A percentile compares a stretch with the other conserved stretches of the same genome.
Evolutionary conservation across 2,888 invertebrate species (phyloP).

Genomic region (Campoletis raptor): DNA sequence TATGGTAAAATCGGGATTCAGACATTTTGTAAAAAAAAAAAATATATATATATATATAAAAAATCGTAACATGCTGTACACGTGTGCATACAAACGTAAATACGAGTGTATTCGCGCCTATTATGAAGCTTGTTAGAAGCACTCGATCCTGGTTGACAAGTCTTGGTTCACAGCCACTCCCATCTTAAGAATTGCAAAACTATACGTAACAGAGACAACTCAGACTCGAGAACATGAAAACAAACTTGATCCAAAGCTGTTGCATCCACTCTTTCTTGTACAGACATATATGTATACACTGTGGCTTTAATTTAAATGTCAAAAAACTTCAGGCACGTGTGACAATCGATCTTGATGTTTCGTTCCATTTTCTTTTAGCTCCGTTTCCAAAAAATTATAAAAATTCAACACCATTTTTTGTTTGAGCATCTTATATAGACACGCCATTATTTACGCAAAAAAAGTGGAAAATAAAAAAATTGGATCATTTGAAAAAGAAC

Average conservation of each 20-base stretch:
- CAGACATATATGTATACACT: background rate
- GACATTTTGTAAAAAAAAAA: constrained; percentile 56
- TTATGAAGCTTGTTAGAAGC: constrained; percentile 53
- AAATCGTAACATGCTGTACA: constrained; percentile 23
- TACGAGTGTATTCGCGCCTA: constrained; percentile 39
- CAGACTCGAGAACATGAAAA: constrained; percentile 44
- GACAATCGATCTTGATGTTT: background rate
- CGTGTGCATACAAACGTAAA: constrained; percentile 57
- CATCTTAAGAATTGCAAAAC: constrained; percentile 72
- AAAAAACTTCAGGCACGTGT: background rate
- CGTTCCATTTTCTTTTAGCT: background rate
- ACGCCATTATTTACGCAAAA: background rate
- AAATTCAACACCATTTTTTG: background rate
- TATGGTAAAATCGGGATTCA: constrained; percentile 74
- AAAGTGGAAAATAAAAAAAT: no score
- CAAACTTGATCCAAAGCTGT: constrained; percentile 37
- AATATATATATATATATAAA: background rate
- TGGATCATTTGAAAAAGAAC: no score
- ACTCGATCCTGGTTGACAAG: constrained; percentile 70
- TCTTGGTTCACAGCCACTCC: constrained; percentile 70
- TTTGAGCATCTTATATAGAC: background rate
- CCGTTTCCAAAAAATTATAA: background rate
- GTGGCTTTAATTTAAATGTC: background rate
- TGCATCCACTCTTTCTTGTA: constrained; percentile 30
- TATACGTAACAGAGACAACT: constrained; percentile 71